A percentile compares a stretch with the other conserved stretches of the same genome.
These are phyloP conservation scores for Megalops cyprinoides DNA, from an alignment of 2,797 vertebrate species.

Conservation along the genomic window DNA sequence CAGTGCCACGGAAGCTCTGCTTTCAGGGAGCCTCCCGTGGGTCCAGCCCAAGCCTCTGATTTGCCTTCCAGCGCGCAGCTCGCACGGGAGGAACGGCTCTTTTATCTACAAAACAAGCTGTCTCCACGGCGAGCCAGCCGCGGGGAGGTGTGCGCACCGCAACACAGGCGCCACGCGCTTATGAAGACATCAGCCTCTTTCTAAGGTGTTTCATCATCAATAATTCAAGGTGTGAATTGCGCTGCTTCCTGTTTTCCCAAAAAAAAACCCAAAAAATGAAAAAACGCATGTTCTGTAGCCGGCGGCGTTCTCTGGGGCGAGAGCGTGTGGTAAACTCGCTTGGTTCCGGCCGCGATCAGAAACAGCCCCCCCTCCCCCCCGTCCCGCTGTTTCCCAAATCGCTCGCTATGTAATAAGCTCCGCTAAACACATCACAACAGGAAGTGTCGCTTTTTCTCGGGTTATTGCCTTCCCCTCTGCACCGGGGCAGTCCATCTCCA, in stretches of 20 bases:
- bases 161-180: neutral
- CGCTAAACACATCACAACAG: neutral
- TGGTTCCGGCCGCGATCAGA: neutral
- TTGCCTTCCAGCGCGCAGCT: slow-evolving; percentile 3
- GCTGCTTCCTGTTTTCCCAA: neutral
- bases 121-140: neutral
- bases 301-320: slow-evolving; percentile 11
- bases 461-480: neutral
- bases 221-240: neutral
- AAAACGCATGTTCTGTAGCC: neutral
- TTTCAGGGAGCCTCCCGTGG: neutral
- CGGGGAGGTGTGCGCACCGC: neutral
- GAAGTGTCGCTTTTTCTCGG: neutral
- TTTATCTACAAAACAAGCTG: slow-evolving; percentile 14
- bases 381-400: neutral
- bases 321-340: neutral
- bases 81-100: neutral
- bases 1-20: neutral
- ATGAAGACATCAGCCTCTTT: neutral
- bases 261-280: neutral
- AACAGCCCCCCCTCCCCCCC: neutral
- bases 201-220: neutral
- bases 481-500: neutral
- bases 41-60: neutral
- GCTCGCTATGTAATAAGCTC: neutral